Evolutionary conservation across 2,797 vertebrate genomes (phyloP).

Genomic region (Parauchenoglanis ngamensis): DNA sequence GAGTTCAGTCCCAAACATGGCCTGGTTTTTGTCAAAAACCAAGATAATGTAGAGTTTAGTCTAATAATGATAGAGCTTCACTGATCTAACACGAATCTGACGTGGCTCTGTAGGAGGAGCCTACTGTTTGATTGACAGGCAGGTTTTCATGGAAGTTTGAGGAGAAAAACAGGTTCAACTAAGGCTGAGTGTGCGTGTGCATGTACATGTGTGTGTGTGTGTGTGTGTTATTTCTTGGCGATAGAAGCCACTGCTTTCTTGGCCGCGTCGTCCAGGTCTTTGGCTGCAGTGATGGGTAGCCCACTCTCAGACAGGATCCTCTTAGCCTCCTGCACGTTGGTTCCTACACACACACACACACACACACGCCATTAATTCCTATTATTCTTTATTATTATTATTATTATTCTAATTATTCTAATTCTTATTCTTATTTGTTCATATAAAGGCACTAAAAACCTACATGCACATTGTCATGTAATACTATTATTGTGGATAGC

Average conservation of each 20-base stretch:
- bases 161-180: neutral
- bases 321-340: slow-evolving; percentile 93
- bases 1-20: neutral
- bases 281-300: slow-evolving; percentile 87
- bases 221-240: slow-evolving; percentile 74
- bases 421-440: neutral
- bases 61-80: neutral
- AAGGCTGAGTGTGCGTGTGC: neutral
- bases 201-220: neutral
- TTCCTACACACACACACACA: slow-evolving; percentile 75
- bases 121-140: neutral
- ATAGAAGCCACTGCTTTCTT: slow-evolving; percentile 91
- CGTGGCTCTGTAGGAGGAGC: neutral
- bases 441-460: neutral
- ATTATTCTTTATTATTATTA: too few species aligned
- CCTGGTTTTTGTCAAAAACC: neutral
- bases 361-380: neutral
- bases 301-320: slow-evolving; percentile 88
- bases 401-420: too few species aligned
- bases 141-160: neutral
- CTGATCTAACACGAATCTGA: neutral
- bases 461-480: neutral
- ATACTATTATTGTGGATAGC: neutral
- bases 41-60: neutral
- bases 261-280: slow-evolving; percentile 93